Evolutionary conservation across 2,888 invertebrate genomes (phyloP).

Genomic region (Ichneumoninae sp.): DNA sequence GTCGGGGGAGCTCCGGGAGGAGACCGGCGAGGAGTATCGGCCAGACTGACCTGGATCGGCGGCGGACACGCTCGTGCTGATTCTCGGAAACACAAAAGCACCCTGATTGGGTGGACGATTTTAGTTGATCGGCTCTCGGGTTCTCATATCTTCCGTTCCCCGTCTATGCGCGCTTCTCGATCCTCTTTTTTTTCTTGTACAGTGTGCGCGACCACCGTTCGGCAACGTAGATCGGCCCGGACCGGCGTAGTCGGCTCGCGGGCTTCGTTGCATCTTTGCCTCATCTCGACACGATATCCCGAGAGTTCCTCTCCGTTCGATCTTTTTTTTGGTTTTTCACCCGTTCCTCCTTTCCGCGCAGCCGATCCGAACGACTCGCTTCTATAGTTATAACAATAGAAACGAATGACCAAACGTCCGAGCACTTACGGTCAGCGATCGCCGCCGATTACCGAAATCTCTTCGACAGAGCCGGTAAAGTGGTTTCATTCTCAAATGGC

Average conservation of each 20-base stretch:
- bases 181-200: conserved; percentile 19
- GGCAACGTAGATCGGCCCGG: conserved; percentile 1
- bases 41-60: conserved; percentile 63
- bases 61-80: conserved; percentile 65
- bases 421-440: too few relatives aligned
- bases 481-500: too few relatives aligned
- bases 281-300: conserved; percentile 60
- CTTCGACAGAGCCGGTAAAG: too few relatives aligned
- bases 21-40: conserved; percentile 24
- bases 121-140: conserved; percentile 68
- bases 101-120: conserved; percentile 73
- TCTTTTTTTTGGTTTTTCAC: conserved; percentile 60
- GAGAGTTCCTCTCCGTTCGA: conserved; percentile 44
- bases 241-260: neutral
- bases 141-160: conserved; percentile 30
- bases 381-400: conserved; percentile 26
- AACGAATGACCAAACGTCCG: neutral
- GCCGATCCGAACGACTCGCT: neutral
- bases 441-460: too few relatives aligned
- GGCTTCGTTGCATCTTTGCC: conserved; percentile 57
- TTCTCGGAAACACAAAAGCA: conserved; percentile 73
- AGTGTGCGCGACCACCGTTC: conserved; percentile 42
- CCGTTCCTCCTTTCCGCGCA: conserved; percentile 8
- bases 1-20: neutral
- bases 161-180: neutral